Conservation (phyloP, 2,797 vertebrate genomes). For the Eremophila alpestris region DNA sequence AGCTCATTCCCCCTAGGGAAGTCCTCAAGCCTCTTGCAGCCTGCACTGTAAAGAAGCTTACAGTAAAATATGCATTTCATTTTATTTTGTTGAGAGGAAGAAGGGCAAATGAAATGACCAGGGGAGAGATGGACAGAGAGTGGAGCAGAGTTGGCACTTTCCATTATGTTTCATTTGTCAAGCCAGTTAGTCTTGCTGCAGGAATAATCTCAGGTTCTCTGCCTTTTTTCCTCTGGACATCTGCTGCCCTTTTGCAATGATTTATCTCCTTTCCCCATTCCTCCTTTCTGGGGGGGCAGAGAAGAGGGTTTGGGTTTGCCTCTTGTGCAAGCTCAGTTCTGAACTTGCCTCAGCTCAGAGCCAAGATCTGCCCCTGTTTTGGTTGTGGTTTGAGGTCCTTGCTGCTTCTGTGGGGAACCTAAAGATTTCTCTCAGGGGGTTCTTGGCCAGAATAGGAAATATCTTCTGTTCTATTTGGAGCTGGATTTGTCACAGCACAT, state of each 20-base stretch:
- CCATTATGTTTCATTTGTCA: conserved; percentile 43
- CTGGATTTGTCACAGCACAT: background rate
- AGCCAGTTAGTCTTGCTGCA: conserved; percentile 43
- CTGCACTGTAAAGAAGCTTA: conserved; percentile 51
- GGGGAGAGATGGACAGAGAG: background rate
- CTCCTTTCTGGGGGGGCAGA: background rate
- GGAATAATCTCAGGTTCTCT: conserved; percentile 24
- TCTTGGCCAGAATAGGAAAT: background rate
- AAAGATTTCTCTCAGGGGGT: background rate
- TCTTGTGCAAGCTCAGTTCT: background rate
- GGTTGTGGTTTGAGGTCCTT: background rate
- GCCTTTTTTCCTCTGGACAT: background rate
- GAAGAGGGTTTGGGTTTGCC: background rate
- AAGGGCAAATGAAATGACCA: conserved; percentile 29
- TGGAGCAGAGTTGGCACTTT: background rate
- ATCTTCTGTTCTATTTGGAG: background rate
- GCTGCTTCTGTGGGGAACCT: background rate
- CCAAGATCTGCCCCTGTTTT: background rate
- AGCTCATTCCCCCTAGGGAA: background rate
- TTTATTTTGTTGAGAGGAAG: conserved; percentile 31
- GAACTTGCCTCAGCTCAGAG: background rate
- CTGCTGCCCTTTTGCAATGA: conserved; percentile 13
- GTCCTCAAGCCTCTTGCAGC: background rate
- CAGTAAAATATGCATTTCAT: conserved; percentile 8
- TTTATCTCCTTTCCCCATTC: background rate